Conservation (phyloP, 2,888 invertebrate species). For the Eupithecia insigniata region DNA sequence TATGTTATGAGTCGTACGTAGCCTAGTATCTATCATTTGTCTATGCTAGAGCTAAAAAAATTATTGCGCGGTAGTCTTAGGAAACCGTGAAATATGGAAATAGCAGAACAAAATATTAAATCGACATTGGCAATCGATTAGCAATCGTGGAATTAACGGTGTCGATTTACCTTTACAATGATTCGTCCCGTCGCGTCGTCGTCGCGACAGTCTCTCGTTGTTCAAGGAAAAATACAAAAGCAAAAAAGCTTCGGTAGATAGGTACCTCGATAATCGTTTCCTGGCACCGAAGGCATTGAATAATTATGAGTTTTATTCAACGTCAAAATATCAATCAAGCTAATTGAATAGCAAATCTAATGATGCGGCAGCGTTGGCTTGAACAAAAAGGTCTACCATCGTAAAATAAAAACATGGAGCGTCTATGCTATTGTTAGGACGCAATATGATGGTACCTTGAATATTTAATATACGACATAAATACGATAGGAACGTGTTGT, state of each 20-base stretch:
- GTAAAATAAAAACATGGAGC: constrained; percentile 45
- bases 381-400: constrained; percentile 51
- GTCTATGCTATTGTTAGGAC: constrained; percentile 28
- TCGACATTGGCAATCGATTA: constrained; percentile 69
- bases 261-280: constrained; percentile 26
- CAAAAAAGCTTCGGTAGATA: constrained; percentile 30
- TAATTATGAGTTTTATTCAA: constrained; percentile 43
- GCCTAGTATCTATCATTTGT: constrained; percentile 11
- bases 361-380: constrained; percentile 37
- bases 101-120: constrained; percentile 56
- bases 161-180: constrained; percentile 61
- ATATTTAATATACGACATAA: constrained; percentile 29
- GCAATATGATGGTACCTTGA: constrained; percentile 26
- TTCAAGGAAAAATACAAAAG: constrained; percentile 51
- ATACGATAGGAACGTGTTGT: constrained; percentile 46
- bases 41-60: constrained; percentile 28
- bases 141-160: constrained; percentile 54
- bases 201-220: constrained; percentile 57
- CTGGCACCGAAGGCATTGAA: constrained; percentile 30
- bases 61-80: constrained; percentile 44
- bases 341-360: constrained; percentile 45
- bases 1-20: not conserved
- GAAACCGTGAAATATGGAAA: constrained; percentile 53
- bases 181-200: constrained; percentile 54
- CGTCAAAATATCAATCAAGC: constrained; percentile 48